A percentile compares a stretch with the other conserved stretches of the same genome.
Evolutionary conservation across 2,888 invertebrate species (phyloP).

Genomic region (Parnassius smintheus): DNA sequence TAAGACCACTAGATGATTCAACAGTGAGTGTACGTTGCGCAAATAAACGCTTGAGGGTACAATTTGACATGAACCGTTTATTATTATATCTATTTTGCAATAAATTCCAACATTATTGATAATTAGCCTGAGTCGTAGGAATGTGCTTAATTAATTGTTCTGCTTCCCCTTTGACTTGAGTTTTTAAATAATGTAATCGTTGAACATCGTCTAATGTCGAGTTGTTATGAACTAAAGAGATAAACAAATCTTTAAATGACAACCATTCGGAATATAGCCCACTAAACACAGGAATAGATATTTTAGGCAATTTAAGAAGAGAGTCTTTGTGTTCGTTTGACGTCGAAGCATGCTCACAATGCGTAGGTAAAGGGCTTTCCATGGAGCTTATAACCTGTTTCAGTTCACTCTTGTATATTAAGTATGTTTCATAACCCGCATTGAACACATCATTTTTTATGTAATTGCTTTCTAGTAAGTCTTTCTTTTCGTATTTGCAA

Average conservation of each 20-base stretch:
- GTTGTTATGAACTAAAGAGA: slow-evolving; percentile 1
- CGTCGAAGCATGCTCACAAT: not conserved
- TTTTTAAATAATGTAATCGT: slow-evolving; percentile 7
- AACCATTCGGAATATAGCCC: not conserved
- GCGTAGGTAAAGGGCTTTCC: not conserved
- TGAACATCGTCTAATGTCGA: not conserved
- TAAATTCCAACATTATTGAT: not conserved
- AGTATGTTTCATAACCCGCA: not conserved
- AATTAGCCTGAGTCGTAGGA: not conserved
- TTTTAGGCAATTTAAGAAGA: not conserved
- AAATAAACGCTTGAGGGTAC: slow-evolving; percentile 27
- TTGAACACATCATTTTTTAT: not conserved
- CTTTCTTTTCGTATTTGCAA: not conserved
- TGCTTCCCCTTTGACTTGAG: not conserved
- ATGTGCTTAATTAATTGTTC: not conserved
- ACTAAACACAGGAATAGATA: not conserved
- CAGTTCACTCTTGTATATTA: not conserved
- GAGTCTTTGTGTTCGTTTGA: not conserved
- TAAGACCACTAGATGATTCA: slow-evolving; percentile 26
- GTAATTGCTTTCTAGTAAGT: not conserved
- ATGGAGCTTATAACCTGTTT: not conserved
- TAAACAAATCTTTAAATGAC: not conserved
- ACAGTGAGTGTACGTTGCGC: slow-evolving; percentile 23
- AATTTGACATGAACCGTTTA: slow-evolving; percentile 23
- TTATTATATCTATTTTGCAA: not conserved